These are phyloP conservation scores for Anoplolepis gracilipes DNA, from an alignment of 1,140 invertebrate species.

Conservation along the genomic window DNA sequence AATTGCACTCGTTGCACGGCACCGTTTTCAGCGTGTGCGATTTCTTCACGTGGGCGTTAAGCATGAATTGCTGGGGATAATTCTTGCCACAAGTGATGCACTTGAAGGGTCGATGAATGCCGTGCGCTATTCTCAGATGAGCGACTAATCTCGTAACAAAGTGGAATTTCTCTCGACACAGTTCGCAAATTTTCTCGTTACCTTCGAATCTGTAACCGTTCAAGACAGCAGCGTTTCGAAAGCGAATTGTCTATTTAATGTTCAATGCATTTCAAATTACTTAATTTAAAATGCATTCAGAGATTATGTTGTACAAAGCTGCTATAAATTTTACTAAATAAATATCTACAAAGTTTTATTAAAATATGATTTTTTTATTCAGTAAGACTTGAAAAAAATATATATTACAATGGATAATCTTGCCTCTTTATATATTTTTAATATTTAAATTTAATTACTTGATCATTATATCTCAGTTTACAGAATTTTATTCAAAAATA, in stretches of 20 bases:
- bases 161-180: constrained; percentile 81
- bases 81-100: constrained; percentile 84
- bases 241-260: neutral
- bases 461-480: neutral
- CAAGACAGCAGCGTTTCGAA: neutral
- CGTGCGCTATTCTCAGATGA: constrained; percentile 84
- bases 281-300: neutral
- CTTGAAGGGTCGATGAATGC: constrained; percentile 83
- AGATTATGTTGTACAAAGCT: neutral
- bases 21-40: constrained; percentile 80
- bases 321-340: neutral
- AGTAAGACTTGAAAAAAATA: neutral
- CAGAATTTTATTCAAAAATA: neutral
- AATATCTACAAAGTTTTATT: neutral
- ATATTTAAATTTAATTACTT: neutral
- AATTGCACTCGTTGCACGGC: constrained; percentile 68
- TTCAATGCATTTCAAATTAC: neutral
- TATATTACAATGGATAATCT: neutral
- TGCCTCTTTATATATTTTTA: neutral
- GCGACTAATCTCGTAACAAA: constrained; percentile 83
- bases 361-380: neutral
- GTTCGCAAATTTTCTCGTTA: constrained; percentile 74
- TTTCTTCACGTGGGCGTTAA: constrained; percentile 90
- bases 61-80: constrained; percentile 84
- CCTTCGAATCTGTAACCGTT: constrained; percentile 63